Evolutionary conservation across 1,140 invertebrate species (phyloP), one percentile per base, ranked within the genome.

Genomic region (Nymphalis io): DNA sequence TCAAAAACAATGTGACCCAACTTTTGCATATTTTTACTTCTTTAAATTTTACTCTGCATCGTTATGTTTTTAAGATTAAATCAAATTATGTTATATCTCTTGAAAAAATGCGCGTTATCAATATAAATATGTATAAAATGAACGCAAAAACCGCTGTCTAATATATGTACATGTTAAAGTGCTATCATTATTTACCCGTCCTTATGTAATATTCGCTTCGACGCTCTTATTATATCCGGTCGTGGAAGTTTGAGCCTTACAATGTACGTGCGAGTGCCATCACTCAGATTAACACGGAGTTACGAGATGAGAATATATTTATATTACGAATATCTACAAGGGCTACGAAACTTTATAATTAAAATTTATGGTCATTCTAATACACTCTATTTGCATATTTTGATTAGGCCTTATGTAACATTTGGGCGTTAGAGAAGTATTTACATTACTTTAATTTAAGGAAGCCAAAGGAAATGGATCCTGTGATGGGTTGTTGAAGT

Each of bases 241-340:
- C n/a, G 44, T 51, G 18, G 46, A 51, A 51, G 46, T 51, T 51
- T 51, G 46, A 51, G 46, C 46, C 18, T 51, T 4, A 46, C 42
- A 46, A 46, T 46, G 42, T n/a, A 33, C 27, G 15, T n/a, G 20
- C 46, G 46, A 51, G 46, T 51, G 46, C 46, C 16, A 20, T 51
- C 46, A 18, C 46, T 51, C 46, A 51, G 46, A 51, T 51, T 51
- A 51, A 51, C 46, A 20, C 8, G 8, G 20, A 51, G 46, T 51
- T 51, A 51, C 16, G 46, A 48, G 6, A 48, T 51, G 20, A 51
- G 40, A 11, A 42, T 18, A n/a, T 20, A 20, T 51, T 51, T 51
- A 16, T 51, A 11, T 20, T 51, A 18, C 20, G 46, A 51, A 3
- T 20, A 51, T 51, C 6, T 20, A 51, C 20, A 51, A 11, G 20